Evolutionary conservation across 2,888 invertebrate species (phyloP), one percentile per base, ranked within the genome.

Genomic region (Barypeithes pellucidus): DNA sequence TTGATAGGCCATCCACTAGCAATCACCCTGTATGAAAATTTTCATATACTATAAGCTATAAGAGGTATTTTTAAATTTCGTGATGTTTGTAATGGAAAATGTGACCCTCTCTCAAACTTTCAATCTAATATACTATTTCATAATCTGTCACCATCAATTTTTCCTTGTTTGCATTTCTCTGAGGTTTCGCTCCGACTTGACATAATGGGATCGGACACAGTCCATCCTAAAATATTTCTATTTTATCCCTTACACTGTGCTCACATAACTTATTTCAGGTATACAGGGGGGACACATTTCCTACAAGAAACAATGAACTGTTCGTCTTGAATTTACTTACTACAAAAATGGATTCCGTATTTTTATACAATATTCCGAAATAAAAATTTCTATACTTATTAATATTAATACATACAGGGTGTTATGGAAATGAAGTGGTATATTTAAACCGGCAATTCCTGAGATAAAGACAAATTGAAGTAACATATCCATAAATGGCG

Each of bases 101-200:
- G n/a, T 14, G 33, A 16, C 11, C 11, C 33, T 14, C 18, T 16
- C 0, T 3, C 14, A 57, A 54, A 54, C 16, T 57, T 57, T n/a
- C n/a, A 36, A 33, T 57, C 33, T 18, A 33, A 57, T 57, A 14
- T 57, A 33, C 54, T 24, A 33, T 36, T 33, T 57, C 54, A 33
- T 57, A 57, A 57, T 57, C 54, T 57, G 18, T 52, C 52, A 52
- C 52, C 33, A 57, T 57, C 33, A 57, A 24, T 57, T 57, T 57
- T 57, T 57, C 3, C 29, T 24, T 57, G 54, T 57, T 57, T 57
- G 54, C 54, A 57, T 57, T 52, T 33, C 33, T 33, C 54, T 18
- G 14, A 36, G 33, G 16, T 33, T 57, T 57, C n/a, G 16, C 54
- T 33, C 18, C 14, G 33, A 18, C 50, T 16, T 57, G 33, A 57